Percentiles rank a stretch among this genome's conserved stretches.
phyloP scores from a whole-genome alignment of 2,797 vertebrate species.

The Chrosomus eos region DNA sequence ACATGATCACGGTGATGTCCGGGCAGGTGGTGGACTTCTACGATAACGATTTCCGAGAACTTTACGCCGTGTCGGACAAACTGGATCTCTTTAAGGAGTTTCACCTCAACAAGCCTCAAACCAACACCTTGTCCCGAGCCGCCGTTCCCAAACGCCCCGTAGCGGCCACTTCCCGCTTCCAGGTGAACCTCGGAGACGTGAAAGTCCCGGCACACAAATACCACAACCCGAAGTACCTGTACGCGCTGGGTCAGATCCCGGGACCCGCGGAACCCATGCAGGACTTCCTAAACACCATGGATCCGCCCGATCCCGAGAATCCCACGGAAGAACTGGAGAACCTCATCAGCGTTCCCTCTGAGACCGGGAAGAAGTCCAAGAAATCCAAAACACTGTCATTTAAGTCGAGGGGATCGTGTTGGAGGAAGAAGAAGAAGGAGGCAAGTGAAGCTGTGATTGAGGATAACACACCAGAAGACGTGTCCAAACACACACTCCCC shows the following conservation, averaged over 20 bases:
- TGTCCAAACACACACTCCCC: not conserved
- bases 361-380: conserved; percentile 32
- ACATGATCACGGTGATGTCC: conserved; percentile 88
- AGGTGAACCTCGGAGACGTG: conserved; percentile 74
- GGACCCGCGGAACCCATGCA: conserved; percentile 53
- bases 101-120: conserved; percentile 72
- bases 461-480: not conserved
- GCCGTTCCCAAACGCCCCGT: conserved; percentile 59
- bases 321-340: conserved; percentile 43
- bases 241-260: conserved; percentile 75
- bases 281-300: conserved; percentile 36
- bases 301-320: conserved; percentile 27
- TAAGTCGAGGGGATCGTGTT: not conserved
- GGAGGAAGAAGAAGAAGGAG: not conserved
- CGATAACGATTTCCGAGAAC: conserved; percentile 90
- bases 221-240: conserved; percentile 91
- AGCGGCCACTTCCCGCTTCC: conserved; percentile 75
- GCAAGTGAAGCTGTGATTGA: not conserved
- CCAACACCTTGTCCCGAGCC: not conserved
- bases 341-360: conserved; percentile 11
- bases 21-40: conserved; percentile 91
- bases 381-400: not conserved
- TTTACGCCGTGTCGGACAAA: conserved; percentile 90
- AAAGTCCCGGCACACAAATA: conserved; percentile 88
- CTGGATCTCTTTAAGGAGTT: conserved; percentile 87